These are phyloP conservation scores for Dicerorhinus sumatrensis DNA, from an alignment of 2,113 vertebrate genomes.

Conservation along the genomic window DNA sequence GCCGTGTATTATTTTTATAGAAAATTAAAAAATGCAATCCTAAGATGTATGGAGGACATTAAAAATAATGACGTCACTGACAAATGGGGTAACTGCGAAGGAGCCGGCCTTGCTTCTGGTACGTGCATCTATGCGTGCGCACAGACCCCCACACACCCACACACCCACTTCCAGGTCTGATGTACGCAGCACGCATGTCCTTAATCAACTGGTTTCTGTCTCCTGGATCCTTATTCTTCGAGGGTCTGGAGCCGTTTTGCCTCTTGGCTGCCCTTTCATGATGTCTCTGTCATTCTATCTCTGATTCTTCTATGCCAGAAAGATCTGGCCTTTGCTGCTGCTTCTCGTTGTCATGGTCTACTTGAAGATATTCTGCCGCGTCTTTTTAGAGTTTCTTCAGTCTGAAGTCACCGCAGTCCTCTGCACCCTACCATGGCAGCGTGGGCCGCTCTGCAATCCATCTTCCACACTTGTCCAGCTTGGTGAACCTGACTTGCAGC, in stretches of 20 bases:
- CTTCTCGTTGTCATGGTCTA: conserved; percentile 39
- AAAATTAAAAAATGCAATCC: background rate
- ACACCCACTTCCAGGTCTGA: background rate
- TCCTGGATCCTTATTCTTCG: background rate
- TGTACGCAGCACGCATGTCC: no score
- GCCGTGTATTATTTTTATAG: background rate
- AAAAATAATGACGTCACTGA: background rate
- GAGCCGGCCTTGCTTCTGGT: background rate
- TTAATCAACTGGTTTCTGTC: background rate
- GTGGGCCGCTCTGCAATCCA: conserved; percentile 17
- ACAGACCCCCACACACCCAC: background rate
- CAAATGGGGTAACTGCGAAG: background rate
- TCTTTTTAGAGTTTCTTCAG: conserved; percentile 34
- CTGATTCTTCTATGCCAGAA: background rate
- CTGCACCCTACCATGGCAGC: background rate
- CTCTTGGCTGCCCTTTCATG: background rate
- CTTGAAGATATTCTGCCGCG: background rate
- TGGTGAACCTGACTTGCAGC: conserved; percentile 33
- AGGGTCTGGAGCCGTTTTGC: background rate
- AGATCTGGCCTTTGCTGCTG: background rate
- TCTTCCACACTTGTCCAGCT: conserved; percentile 56
- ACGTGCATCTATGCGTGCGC: background rate
- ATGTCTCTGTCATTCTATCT: background rate
- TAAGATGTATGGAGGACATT: conserved; percentile 19
- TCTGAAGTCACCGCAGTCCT: background rate